These are phyloP conservation scores for Portunus trituberculatus DNA, from an alignment of 1,140 invertebrate species.

Conservation along the genomic window DNA sequence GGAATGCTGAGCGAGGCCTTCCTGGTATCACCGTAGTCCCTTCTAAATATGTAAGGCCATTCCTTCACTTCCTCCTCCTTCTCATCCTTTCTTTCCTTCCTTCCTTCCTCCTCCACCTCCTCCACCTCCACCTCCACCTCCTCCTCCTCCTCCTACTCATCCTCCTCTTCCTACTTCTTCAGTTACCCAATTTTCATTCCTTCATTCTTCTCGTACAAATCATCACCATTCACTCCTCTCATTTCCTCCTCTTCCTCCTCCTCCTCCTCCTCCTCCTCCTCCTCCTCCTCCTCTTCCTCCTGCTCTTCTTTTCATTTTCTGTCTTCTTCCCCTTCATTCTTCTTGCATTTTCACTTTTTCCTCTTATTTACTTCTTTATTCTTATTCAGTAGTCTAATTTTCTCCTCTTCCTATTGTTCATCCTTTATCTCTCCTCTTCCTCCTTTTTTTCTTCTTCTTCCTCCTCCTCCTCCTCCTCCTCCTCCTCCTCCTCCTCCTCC, in stretches of 20 bases:
- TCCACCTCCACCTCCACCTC: neutral
- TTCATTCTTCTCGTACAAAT: neutral
- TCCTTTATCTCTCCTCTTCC: neutral
- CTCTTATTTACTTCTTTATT: neutral
- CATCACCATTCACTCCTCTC: neutral
- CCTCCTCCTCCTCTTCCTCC: neutral
- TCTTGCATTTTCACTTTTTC: neutral
- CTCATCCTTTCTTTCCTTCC: neutral
- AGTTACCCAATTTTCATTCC: neutral
- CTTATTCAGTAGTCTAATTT: neutral
- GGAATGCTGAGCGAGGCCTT: too few relatives aligned
- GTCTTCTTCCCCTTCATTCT: neutral
- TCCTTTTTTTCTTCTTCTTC: neutral
- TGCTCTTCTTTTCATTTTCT: neutral
- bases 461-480: conserved; percentile 7
- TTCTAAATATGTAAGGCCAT: neutral
- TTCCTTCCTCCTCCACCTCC: neutral
- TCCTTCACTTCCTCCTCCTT: neutral
- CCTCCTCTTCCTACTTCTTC: neutral
- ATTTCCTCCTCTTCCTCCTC: neutral
- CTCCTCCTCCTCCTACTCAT: neutral
- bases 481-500: neutral
- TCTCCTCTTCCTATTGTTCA: neutral
- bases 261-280: neutral
- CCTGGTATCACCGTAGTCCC: too few relatives aligned